A percentile compares a stretch with the other conserved stretches of the same genome.
Evolutionary conservation across 2,797 vertebrate genomes (phyloP).

Genomic region (Crocidura indochinensis): DNA sequence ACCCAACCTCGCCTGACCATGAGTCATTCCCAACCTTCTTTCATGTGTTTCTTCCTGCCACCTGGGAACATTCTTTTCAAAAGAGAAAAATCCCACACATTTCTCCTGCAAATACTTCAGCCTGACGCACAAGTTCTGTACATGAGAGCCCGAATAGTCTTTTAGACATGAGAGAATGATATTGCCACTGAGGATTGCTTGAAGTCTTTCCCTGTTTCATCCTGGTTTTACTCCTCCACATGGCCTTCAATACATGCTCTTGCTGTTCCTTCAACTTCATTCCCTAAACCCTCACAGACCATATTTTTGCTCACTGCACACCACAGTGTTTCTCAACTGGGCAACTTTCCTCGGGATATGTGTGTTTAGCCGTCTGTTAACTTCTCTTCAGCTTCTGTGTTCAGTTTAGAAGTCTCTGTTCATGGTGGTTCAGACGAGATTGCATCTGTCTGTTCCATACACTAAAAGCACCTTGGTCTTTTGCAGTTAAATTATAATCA

Average conservation of each 20-base stretch:
- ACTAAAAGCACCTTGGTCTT: background rate
- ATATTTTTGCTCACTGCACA: background rate
- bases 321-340: too few relatives aligned
- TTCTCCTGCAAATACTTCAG: background rate
- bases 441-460: background rate
- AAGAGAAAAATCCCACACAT: background rate
- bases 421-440: too few relatives aligned
- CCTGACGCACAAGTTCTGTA: background rate
- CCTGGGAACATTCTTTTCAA: background rate
- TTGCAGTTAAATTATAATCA: background rate
- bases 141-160: too few relatives aligned
- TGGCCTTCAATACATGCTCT: background rate
- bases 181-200: background rate
- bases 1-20: background rate
- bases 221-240: background rate
- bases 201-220: background rate
- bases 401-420: too few relatives aligned
- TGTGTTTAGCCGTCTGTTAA: too few relatives aligned
- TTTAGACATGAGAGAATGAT: conserved; percentile 1
- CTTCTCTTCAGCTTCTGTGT: too few relatives aligned
- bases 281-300: background rate
- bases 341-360: too few relatives aligned
- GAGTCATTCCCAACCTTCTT: background rate
- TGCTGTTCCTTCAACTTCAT: background rate
- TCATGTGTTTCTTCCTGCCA: background rate